phyloP scores from a whole-genome alignment of 2,888 invertebrate genomes.

The Nomada ruficornis region DNA sequence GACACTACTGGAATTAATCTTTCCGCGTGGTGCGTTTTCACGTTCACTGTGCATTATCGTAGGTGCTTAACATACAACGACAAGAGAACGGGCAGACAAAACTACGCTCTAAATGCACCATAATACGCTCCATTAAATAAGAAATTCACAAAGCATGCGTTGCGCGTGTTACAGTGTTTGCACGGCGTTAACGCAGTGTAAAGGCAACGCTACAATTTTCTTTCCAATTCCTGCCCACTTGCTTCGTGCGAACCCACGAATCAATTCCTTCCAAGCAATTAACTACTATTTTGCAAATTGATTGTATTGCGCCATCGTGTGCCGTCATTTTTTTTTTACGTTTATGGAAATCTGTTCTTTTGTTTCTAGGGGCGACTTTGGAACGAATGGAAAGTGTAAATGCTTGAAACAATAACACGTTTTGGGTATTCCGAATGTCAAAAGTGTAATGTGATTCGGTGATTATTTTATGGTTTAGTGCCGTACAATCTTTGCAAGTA shows the following conservation, averaged over 20 bases:
- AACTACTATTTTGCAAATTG: too few species aligned
- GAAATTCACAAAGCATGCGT: slow-evolving; percentile 44
- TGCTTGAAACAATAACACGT: too few species aligned
- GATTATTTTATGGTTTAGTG: too few species aligned
- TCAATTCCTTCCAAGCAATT: too few species aligned
- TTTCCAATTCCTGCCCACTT: neutral
- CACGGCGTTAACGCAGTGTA: slow-evolving; percentile 6
- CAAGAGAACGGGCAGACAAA: slow-evolving; percentile 11
- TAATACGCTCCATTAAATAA: slow-evolving; percentile 47
- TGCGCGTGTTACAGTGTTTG: slow-evolving; percentile 7
- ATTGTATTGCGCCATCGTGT: too few species aligned
- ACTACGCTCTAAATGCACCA: slow-evolving; percentile 24
- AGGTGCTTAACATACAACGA: neutral
- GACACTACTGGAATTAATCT: slow-evolving; percentile 16
- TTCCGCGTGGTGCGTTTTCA: neutral
- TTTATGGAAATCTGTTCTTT: too few species aligned
- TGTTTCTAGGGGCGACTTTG: too few species aligned
- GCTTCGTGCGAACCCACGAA: neutral
- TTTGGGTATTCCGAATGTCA: too few species aligned
- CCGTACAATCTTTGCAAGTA: too few species aligned
- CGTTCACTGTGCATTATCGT: neutral
- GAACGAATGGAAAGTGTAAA: too few species aligned
- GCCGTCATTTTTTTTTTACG: too few species aligned
- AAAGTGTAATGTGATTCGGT: too few species aligned
- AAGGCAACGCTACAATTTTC: neutral